These are phyloP conservation scores for Philotrypesis tridentata DNA, from an alignment of 1,140 invertebrate species.

Conservation along the genomic window DNA sequence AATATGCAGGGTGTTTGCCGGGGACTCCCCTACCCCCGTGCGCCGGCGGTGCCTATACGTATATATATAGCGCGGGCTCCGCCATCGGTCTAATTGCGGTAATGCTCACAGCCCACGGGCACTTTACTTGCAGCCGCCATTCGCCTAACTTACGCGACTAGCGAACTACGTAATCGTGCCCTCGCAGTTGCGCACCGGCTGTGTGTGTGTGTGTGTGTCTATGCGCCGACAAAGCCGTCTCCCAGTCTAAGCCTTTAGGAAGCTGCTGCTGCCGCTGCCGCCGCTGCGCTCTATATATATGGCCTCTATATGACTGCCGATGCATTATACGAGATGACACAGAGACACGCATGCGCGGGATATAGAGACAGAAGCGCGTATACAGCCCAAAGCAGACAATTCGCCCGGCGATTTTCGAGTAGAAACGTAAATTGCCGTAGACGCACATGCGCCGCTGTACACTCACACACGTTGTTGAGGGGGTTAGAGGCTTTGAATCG, in stretches of 20 bases:
- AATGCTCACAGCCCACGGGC: constrained; percentile 59
- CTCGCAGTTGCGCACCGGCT: constrained; percentile 29
- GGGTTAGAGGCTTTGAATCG: no score
- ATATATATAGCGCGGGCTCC: no score
- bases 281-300: neutral
- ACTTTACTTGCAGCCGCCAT: constrained; percentile 52
- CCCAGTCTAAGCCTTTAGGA: constrained; percentile 2
- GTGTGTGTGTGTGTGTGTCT: constrained; percentile 53
- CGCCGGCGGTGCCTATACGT: no score
- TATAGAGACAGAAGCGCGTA: no score
- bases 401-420: neutral
- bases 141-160: constrained; percentile 35
- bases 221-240: neutral
- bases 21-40: constrained; percentile 52
- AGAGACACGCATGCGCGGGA: no score
- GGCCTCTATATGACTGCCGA: neutral
- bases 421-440: neutral
- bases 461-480: no score
- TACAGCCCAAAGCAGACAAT: no score
- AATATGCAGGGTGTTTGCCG: constrained; percentile 65
- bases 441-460: neutral
- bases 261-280: neutral
- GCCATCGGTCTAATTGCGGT: constrained; percentile 66
- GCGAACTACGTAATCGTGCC: constrained; percentile 52
- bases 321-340: neutral